These are phyloP conservation scores for Caenorhabditis zanzibari DNA, from an alignment of 2,888 invertebrate genomes.

Conservation along the genomic window DNA sequence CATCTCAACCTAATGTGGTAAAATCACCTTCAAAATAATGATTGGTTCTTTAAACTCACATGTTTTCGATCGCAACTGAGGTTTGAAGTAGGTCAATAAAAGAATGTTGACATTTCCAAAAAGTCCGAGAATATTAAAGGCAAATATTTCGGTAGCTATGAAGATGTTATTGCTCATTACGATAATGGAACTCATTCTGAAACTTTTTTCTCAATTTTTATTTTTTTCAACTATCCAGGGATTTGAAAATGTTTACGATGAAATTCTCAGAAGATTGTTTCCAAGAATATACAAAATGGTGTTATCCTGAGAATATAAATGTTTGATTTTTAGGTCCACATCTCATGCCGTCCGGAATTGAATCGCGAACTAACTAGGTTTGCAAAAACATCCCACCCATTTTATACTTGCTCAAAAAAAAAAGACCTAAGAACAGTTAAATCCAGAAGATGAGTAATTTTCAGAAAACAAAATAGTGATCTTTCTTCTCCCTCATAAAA, in stretches of 20 bases:
- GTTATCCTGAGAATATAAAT: not conserved
- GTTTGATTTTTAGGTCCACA: constrained; percentile 24
- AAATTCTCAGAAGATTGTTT: not conserved
- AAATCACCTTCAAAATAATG: too few species aligned
- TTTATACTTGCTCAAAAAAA: not conserved
- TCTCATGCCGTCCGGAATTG: not conserved
- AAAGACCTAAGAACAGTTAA: constrained; percentile 3
- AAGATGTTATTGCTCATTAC: constrained; percentile 40
- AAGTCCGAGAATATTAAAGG: constrained; percentile 50
- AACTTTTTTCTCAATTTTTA: constrained; percentile 3
- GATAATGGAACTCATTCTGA: constrained; percentile 22
- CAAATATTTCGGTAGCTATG: constrained; percentile 42
- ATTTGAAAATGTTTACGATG: not conserved
- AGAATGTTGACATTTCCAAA: constrained; percentile 56
- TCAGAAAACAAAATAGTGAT: not conserved
- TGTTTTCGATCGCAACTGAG: constrained; percentile 35
- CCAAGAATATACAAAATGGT: too few species aligned
- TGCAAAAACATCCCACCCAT: not conserved
- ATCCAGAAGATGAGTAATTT: not conserved
- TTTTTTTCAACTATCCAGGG: not conserved
- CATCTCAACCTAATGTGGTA: not conserved
- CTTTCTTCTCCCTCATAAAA: not conserved
- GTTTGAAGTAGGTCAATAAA: constrained; percentile 34
- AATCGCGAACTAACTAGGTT: constrained; percentile 10
- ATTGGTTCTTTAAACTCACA: constrained; percentile 25